Evolutionary conservation across 2,888 invertebrate species (phyloP).

Genomic region (Orthosia cruda): DNA sequence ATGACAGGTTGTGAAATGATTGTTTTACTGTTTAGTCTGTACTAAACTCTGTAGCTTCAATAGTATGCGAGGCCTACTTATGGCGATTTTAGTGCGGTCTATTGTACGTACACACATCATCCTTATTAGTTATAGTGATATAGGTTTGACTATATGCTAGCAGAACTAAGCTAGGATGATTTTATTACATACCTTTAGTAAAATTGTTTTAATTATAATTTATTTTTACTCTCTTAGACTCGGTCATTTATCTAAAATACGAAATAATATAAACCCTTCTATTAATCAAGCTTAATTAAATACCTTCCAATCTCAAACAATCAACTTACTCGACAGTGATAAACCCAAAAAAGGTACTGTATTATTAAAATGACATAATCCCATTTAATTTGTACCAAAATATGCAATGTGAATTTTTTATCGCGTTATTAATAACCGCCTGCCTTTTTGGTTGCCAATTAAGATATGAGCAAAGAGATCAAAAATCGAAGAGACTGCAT

Average conservation of each 20-base stretch:
- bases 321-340: slow-evolving; percentile 46
- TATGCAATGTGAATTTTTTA: slow-evolving; percentile 64
- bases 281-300: slow-evolving; percentile 43
- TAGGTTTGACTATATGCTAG: too few species aligned
- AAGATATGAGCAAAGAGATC: slow-evolving; percentile 73
- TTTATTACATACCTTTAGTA: too few species aligned
- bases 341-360: slow-evolving; percentile 8
- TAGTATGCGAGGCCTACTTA: too few species aligned
- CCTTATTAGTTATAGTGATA: too few species aligned
- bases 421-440: slow-evolving; percentile 58
- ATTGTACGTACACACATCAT: too few species aligned
- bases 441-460: slow-evolving; percentile 77
- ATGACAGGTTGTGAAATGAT: too few species aligned
- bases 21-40: too few species aligned
- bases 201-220: too few species aligned
- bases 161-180: too few species aligned
- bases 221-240: neutral
- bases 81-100: too few species aligned
- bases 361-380: slow-evolving; percentile 42
- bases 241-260: neutral
- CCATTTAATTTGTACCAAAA: slow-evolving; percentile 56
- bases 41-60: too few species aligned
- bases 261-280: neutral
- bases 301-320: slow-evolving; percentile 39
- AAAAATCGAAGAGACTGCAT: slow-evolving; percentile 77